These are phyloP conservation scores for Hypotaenidia philippensis DNA, from an alignment of 2,797 vertebrate species.

Conservation along the genomic window DNA sequence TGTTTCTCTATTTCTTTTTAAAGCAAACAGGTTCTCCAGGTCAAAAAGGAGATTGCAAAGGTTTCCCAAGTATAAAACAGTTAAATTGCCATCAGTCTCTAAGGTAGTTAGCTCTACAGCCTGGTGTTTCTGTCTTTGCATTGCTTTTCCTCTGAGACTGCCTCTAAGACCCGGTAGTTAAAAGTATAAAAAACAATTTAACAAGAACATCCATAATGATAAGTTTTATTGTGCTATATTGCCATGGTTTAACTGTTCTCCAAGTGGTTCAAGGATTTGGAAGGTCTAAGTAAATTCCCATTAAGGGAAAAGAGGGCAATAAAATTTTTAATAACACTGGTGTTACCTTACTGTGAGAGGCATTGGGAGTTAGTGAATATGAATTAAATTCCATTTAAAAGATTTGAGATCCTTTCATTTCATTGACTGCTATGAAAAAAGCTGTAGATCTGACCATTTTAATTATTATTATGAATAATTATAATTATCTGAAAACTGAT, in stretches of 20 bases:
- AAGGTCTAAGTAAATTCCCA: not conserved
- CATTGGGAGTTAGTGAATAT: not conserved
- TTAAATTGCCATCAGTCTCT: not conserved
- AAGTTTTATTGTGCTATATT: constrained; percentile 8
- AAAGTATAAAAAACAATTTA: not conserved
- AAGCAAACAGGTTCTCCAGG: not conserved
- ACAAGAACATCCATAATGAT: not conserved
- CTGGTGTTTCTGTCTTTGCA: not conserved
- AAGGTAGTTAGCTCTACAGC: not conserved
- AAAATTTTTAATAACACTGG: not conserved
- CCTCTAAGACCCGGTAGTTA: not conserved
- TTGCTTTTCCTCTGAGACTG: not conserved
- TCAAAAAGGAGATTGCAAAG: not conserved
- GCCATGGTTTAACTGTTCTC: constrained; percentile 17
- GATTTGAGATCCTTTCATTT: not conserved
- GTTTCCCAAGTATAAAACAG: not conserved
- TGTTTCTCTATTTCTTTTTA: not conserved
- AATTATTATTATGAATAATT: not conserved
- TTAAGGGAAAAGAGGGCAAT: not conserved
- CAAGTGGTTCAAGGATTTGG: not conserved
- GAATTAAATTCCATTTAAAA: constrained; percentile 1
- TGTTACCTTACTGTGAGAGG: constrained; percentile 3
- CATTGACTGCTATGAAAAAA: not conserved
- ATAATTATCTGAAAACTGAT: not conserved
- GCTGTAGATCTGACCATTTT: not conserved